These are phyloP conservation scores for Cuculus canorus DNA, from an alignment of 2,797 vertebrate species.

Conservation along the genomic window DNA sequence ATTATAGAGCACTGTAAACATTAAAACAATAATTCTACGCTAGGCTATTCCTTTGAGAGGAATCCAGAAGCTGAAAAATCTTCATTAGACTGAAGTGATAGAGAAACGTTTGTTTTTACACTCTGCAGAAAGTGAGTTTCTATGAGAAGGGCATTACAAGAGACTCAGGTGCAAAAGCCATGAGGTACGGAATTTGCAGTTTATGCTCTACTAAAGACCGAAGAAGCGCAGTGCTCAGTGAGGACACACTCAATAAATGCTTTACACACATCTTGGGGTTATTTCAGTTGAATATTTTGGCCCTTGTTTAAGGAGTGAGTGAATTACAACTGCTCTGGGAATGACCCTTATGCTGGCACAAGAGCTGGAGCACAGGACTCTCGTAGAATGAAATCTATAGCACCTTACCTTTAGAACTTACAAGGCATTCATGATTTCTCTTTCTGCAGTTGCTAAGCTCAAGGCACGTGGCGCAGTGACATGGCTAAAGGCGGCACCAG, in stretches of 20 bases:
- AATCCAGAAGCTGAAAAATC: background rate
- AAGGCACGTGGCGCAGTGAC: too few species aligned
- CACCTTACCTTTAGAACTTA: background rate
- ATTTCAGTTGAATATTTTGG: background rate
- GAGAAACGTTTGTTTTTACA: background rate
- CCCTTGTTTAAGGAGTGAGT: background rate
- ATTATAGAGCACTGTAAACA: rapidly evolving
- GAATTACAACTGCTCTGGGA: background rate
- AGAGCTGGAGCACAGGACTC: background rate
- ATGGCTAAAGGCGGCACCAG: background rate
- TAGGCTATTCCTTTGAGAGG: background rate
- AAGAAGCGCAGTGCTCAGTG: background rate
- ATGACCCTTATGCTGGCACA: background rate
- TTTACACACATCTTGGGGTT: background rate
- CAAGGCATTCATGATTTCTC: background rate
- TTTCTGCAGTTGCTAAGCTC: background rate
- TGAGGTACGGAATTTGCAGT: background rate
- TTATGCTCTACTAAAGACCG: background rate
- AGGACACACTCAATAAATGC: background rate
- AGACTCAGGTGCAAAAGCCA: background rate
- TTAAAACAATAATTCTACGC: background rate
- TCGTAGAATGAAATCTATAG: background rate
- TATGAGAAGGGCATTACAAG: background rate
- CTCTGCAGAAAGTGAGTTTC: background rate
- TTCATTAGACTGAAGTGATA: background rate